Base-by-base conservation (phyloP, 2,113 vertebrate species). In the Corythoichthys haematopterus region DNA sequence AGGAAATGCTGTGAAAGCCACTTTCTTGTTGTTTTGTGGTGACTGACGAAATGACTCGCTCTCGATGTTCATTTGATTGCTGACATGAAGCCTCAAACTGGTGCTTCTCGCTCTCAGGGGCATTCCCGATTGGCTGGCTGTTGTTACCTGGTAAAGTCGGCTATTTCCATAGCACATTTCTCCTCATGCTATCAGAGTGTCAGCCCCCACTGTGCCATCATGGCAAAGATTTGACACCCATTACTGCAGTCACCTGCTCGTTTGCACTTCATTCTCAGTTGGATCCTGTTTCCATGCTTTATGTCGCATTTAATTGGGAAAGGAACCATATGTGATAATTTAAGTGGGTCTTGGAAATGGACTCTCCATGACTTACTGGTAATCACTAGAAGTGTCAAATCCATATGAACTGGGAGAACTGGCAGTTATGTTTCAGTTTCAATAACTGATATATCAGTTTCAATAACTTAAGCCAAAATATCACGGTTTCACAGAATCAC, bases 91-190 rank as follows among this genome's bases (percentile, higher is more conserved):
- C 35, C 16, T 36, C 66, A 61, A 58, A 46, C 51, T 11, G 16
- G 48, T 28, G 65, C 71, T 80, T 80, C 28, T 45, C 6, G 20
- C 47, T 72, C 78, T 77, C 74, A 68, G 63, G 57, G 66, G 71
- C 67, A 72, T 79, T 64, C 53, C 82, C 85, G 83, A 88, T 86
- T 90, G 87, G 87, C 72, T 72, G 65, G 61, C 79, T 85, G 83
- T 86, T 80, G 80, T 84, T 75, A 83, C 74, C 85, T 87, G 67
- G 64, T 60, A 48, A 56, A 66, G 65, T 36, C 0, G 57, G 60
- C 64, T 59, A 74, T 76, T 81, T 79, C 76, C 63, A 74, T 76
- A 66, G 69, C 69, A 74, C 68, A 78, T 74, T 79, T 70, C 71
- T 73, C 77, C 81, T 75, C 45, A 61, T 56, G 53, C 53, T 20